A percentile compares a stretch with the other conserved stretches of the same genome.
Conservation (phyloP, 2,113 vertebrate genomes). For the Rhinopomastus cyanomelas region DNA sequence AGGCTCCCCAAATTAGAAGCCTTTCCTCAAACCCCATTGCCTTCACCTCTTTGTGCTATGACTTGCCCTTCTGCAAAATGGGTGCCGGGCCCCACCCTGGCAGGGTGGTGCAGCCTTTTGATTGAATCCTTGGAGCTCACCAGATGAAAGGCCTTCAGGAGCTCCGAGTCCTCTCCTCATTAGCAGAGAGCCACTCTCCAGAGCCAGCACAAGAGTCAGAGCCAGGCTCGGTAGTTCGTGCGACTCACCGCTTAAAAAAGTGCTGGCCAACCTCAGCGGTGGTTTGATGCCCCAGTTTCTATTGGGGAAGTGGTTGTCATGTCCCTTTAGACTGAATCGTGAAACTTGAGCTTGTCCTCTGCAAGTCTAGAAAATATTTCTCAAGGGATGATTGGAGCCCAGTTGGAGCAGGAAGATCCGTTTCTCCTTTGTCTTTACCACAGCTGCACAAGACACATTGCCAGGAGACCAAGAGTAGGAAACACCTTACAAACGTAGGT, state of each 20-base stretch:
- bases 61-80: not conserved
- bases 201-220: not conserved
- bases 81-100: constrained; percentile 16
- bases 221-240: not conserved
- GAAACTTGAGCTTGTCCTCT: not conserved
- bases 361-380: not conserved
- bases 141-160: constrained; percentile 42
- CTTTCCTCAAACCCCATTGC: not conserved
- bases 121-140: constrained; percentile 20
- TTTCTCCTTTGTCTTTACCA: not conserved
- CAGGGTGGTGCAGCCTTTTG: constrained; percentile 13
- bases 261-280: not conserved
- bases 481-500: not conserved
- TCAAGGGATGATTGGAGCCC: not conserved
- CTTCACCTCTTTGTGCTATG: not conserved
- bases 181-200: not conserved
- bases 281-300: not conserved
- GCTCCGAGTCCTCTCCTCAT: not conserved
- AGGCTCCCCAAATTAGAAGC: constrained; percentile 21
- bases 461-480: not conserved
- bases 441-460: not conserved
- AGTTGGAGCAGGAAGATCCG: not conserved
- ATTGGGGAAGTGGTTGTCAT: not conserved
- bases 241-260: not conserved
- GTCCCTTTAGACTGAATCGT: not conserved